Evolutionary conservation across 2,888 invertebrate species (phyloP).

Genomic region (Notodonta ziczac): DNA sequence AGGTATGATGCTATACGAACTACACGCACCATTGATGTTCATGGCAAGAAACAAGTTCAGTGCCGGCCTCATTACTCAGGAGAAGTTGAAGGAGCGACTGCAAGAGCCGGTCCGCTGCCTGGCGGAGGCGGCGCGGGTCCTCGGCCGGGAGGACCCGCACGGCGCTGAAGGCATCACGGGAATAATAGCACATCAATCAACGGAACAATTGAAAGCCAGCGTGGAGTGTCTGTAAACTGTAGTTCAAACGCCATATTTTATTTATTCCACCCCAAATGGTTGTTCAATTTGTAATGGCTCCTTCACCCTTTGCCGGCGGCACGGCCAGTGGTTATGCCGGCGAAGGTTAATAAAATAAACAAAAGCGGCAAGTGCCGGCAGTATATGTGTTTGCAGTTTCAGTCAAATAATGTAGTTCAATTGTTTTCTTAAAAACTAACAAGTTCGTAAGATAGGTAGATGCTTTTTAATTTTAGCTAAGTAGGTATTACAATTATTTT

Average conservation of each 20-base stretch:
- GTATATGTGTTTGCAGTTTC: too few species aligned
- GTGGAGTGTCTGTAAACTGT: constrained; percentile 54
- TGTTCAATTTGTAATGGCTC: neutral
- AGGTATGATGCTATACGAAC: constrained; percentile 92
- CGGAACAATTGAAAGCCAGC: constrained; percentile 71
- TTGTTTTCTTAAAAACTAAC: too few species aligned
- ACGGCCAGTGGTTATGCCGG: too few species aligned
- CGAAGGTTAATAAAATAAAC: too few species aligned
- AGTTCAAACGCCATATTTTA: neutral
- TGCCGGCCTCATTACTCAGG: constrained; percentile 83
- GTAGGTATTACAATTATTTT: neutral
- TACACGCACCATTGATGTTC: constrained; percentile 91
- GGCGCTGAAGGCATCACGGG: constrained; percentile 88
- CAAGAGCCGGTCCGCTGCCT: constrained; percentile 87
- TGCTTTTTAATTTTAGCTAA: too few species aligned
- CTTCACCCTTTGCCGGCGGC: too few species aligned
- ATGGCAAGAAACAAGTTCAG: constrained; percentile 87
- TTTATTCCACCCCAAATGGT: neutral
- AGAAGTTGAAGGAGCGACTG: constrained; percentile 86
- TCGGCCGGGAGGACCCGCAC: constrained; percentile 87
- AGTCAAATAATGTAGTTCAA: too few species aligned
- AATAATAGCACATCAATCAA: constrained; percentile 82
- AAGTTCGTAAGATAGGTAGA: too few species aligned
- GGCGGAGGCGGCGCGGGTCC: constrained; percentile 86
- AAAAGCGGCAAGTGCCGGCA: too few species aligned